These are phyloP conservation scores for Zaprionus lineosus DNA, from an alignment of 2,888 invertebrate species.

Conservation along the genomic window DNA sequence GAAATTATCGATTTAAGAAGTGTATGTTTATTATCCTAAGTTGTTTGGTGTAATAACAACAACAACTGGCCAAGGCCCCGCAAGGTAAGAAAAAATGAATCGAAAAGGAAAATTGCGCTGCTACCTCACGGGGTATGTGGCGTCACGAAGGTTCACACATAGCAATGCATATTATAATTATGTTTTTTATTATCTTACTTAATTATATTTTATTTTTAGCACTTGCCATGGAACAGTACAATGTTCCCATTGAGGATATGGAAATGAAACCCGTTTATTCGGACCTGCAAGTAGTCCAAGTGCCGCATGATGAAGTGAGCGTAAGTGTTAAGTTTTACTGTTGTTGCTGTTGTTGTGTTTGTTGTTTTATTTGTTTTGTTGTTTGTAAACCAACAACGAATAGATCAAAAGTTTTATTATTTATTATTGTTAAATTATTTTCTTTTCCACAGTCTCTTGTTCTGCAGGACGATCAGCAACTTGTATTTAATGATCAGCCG, in stretches of 20 bases:
- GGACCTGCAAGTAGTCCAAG: constrained; percentile 83
- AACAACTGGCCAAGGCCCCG: constrained; percentile 44
- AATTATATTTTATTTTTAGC: constrained; percentile 19
- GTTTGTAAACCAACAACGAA: no score
- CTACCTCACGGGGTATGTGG: constrained; percentile 47
- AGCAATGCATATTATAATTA: no score
- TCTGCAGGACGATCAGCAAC: constrained; percentile 78
- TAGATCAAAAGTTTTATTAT: no score
- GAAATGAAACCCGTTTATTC: constrained; percentile 87
- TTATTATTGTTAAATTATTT: not conserved
- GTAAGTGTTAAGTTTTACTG: no score
- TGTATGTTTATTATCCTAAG: constrained; percentile 18
- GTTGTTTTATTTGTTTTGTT: no score
- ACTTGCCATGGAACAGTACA: constrained; percentile 86
- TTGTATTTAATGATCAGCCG: constrained; percentile 83
- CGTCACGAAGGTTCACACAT: constrained; percentile 57
- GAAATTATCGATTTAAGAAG: constrained; percentile 10
- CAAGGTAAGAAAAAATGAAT: constrained; percentile 47
- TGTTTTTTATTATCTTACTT: constrained; percentile 3
- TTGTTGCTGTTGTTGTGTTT: no score
- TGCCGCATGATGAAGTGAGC: constrained; percentile 80
- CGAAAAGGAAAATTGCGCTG: constrained; percentile 59
- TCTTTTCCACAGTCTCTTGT: constrained; percentile 61
- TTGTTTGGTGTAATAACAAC: constrained; percentile 26
- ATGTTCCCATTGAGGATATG: constrained; percentile 85